Percentiles rank a stretch among this genome's conserved stretches.
Evolutionary conservation across 2,888 invertebrate genomes (phyloP).

Genomic region (Strigamia transsilvanica): DNA sequence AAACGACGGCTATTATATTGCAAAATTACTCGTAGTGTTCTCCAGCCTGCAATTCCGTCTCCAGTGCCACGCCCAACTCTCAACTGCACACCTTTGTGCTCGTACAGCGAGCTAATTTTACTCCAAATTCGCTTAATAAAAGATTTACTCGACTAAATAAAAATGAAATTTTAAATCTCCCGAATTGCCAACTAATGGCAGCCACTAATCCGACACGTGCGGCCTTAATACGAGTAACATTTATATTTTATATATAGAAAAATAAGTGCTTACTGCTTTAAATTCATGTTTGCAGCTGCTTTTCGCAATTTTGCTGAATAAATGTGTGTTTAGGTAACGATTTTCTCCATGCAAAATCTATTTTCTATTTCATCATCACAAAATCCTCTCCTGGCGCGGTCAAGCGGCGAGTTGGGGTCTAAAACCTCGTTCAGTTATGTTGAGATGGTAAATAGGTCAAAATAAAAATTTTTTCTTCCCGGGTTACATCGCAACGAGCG

Average conservation of each 20-base stretch:
- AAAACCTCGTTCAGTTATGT: background rate
- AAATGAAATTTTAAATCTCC: no score
- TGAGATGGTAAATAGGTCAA: background rate
- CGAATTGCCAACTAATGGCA: no score
- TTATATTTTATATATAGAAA: background rate
- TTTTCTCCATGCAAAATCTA: background rate
- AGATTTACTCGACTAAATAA: no score
- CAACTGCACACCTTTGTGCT: no score
- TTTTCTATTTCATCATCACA: background rate
- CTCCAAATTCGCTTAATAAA: no score
- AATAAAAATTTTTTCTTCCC: background rate
- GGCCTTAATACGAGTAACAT: no score
- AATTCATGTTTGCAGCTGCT: conserved; percentile 11
- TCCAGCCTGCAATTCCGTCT: no score
- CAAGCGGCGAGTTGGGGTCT: background rate
- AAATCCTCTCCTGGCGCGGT: background rate
- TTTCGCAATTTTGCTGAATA: conserved; percentile 1
- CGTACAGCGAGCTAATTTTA: no score
- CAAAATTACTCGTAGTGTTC: no score
- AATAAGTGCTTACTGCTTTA: conserved; percentile 4
- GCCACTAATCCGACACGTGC: no score
- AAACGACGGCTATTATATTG: no score
- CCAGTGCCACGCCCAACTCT: no score
- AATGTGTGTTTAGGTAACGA: background rate
- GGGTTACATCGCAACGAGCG: background rate